phyloP scores from a whole-genome alignment of 2,888 invertebrate genomes.

The Brachyptera putata region DNA sequence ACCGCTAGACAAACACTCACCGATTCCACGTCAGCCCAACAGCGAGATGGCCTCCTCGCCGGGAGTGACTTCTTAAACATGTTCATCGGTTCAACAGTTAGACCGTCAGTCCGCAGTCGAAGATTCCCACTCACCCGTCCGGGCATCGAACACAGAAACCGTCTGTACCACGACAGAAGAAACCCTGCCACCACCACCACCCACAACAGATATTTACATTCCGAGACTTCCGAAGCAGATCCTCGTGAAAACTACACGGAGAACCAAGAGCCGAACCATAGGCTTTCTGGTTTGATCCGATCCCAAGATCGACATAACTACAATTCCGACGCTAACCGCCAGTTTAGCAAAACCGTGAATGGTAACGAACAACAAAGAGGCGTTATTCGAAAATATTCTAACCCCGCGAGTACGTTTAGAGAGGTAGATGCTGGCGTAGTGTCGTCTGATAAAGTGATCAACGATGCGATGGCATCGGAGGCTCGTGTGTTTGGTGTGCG shows the following conservation, averaged over 20 bases:
- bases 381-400: not conserved
- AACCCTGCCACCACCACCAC: not conserved
- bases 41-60: constrained; percentile 45
- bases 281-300: not conserved
- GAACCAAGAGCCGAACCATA: not conserved
- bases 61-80: constrained; percentile 49
- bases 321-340: not conserved
- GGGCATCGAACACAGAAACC: not conserved
- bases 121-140: not conserved
- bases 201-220: not conserved
- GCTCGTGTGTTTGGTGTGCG: not conserved
- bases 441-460: not conserved
- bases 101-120: not conserved
- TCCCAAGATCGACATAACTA: not conserved
- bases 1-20: constrained; percentile 12
- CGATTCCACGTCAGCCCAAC: constrained; percentile 41
- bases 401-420: too few species aligned
- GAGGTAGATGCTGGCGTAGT: too few species aligned
- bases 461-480: not conserved
- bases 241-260: not conserved
- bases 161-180: not conserved
- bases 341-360: not conserved
- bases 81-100: constrained; percentile 38
- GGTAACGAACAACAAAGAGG: not conserved
- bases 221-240: not conserved